Conservation (phyloP, 1,140 invertebrate genomes). For the Octopus bimaculoides region DNA sequence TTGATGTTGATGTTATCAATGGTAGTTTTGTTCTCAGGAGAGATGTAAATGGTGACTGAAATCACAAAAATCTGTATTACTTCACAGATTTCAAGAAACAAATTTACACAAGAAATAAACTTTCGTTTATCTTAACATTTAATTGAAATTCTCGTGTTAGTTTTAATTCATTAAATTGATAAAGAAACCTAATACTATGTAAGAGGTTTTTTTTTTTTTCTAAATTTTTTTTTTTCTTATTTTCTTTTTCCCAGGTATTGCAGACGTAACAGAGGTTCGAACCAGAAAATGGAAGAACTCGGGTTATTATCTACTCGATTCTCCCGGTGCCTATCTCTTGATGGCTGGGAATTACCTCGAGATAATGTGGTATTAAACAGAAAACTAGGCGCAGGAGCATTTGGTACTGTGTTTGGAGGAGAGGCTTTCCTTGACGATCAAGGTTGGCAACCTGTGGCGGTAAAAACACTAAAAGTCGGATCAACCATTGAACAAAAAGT, state of each 20-base stretch:
- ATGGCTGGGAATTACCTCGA: slow-evolving; percentile 83
- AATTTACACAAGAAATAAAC: too few species aligned
- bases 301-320: slow-evolving; percentile 62
- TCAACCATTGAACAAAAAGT: slow-evolving; percentile 79
- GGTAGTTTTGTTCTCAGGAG: too few species aligned
- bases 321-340: slow-evolving; percentile 62
- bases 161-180: too few species aligned
- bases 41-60: too few species aligned
- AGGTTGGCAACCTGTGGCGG: slow-evolving; percentile 81
- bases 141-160: too few species aligned
- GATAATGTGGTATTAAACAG: slow-evolving; percentile 86
- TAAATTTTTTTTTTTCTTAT: neutral
- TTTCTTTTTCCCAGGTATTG: slow-evolving; percentile 64
- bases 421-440: slow-evolving; percentile 70
- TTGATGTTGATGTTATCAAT: too few species aligned
- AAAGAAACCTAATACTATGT: too few species aligned
- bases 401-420: slow-evolving; percentile 81
- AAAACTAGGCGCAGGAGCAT: slow-evolving; percentile 83
- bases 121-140: too few species aligned
- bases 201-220: too few species aligned
- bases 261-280: slow-evolving; percentile 67
- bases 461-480: slow-evolving; percentile 84
- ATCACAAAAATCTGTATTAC: too few species aligned
- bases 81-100: too few species aligned
- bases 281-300: slow-evolving; percentile 72